These are phyloP conservation scores for Cantharis rufa DNA, from an alignment of 2,888 invertebrate genomes.

Conservation along the genomic window DNA sequence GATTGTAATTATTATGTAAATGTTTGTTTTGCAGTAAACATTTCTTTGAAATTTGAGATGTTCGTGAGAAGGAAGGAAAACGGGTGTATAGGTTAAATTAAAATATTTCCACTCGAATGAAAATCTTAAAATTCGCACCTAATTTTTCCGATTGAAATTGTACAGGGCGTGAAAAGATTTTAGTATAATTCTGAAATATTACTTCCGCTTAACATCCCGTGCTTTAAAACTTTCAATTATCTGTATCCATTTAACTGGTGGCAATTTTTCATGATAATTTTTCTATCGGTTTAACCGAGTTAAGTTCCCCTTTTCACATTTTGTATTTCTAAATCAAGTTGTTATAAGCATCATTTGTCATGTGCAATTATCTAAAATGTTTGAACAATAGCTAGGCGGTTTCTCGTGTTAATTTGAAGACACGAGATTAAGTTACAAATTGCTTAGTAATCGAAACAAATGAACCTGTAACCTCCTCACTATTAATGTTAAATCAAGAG, in stretches of 20 bases:
- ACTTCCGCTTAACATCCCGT: neutral
- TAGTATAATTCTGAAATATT: neutral
- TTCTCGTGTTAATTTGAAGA: conserved; percentile 18
- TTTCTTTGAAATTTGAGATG: too few relatives aligned
- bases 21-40: neutral
- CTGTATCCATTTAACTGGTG: neutral
- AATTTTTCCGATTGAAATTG: neutral
- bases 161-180: neutral
- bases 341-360: conserved; percentile 9
- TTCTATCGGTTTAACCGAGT: neutral
- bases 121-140: neutral
- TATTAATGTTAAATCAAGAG: conserved; percentile 23
- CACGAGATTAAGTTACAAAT: conserved; percentile 22
- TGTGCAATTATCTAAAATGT: conserved; percentile 14
- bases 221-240: neutral
- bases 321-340: conserved; percentile 6
- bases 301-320: neutral
- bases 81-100: neutral
- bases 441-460: conserved; percentile 23
- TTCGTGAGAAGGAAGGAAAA: too few relatives aligned
- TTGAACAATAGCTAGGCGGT: conserved; percentile 20
- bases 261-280: neutral
- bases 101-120: neutral
- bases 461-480: conserved; percentile 22
- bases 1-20: neutral